Conservation (phyloP, 2,797 vertebrate species). For the Aldrovandia affinis region DNA sequence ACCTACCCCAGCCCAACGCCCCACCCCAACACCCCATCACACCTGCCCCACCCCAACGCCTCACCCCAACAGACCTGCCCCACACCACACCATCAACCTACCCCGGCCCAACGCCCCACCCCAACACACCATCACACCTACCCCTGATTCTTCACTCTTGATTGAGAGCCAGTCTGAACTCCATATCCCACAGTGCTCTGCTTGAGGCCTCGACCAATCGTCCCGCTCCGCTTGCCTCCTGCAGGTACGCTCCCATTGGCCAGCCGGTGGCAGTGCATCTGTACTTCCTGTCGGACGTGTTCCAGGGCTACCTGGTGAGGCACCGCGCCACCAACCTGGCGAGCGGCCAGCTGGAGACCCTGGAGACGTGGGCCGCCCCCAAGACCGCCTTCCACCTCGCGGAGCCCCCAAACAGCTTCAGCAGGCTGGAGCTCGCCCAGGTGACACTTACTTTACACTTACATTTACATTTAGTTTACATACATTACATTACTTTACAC, state of each 20-base stretch:
- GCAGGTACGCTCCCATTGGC: constrained; percentile 94
- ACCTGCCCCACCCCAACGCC: too few relatives aligned
- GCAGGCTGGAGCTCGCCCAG: constrained; percentile 90
- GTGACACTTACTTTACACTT: too few relatives aligned
- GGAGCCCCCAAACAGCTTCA: constrained; percentile 83
- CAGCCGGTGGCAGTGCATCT: constrained; percentile 91
- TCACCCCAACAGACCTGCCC: too few relatives aligned
- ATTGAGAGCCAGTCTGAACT: neutral
- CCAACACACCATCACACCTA: too few relatives aligned
- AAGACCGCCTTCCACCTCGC: constrained; percentile 90
- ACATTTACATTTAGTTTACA: too few relatives aligned
- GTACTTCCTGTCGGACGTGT: constrained; percentile 95
- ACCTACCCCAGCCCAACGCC: neutral
- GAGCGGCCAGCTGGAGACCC: constrained; percentile 91
- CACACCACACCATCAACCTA: neutral
- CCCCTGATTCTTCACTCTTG: neutral
- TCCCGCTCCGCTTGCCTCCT: constrained; percentile 36
- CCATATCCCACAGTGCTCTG: neutral
- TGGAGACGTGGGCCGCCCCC: constrained; percentile 96
- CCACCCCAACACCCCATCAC: too few relatives aligned
- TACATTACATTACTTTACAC: too few relatives aligned
- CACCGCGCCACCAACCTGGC: constrained; percentile 94
- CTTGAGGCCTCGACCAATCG: neutral
- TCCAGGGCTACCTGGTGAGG: constrained; percentile 93
- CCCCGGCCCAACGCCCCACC: neutral